phyloP scores from a whole-genome alignment of 2,113 vertebrate genomes.

The Genyomyrus donnyi region DNA sequence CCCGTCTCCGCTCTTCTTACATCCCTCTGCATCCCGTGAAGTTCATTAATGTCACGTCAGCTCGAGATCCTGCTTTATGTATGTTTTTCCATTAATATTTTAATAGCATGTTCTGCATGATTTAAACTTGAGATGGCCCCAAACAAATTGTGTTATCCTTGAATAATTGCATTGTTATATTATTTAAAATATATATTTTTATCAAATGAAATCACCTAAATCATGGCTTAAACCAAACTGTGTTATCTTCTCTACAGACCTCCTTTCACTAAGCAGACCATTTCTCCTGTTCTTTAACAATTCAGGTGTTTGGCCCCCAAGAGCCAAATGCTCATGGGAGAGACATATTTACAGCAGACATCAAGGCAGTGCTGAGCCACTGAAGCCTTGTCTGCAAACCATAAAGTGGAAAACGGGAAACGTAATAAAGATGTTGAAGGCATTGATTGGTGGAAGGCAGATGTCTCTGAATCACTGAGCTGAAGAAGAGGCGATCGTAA shows the following conservation, averaged over 20 bases:
- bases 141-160: conserved; percentile 24
- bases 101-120: conserved; percentile 28
- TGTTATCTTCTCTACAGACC: not conserved
- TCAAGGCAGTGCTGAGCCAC: not conserved
- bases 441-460: conserved; percentile 3
- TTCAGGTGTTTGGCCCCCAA: not conserved
- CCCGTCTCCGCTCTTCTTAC: not conserved
- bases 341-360: not conserved
- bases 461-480: not conserved
- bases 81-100: conserved; percentile 28
- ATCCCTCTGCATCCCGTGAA: not conserved
- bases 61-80: not conserved
- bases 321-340: not conserved
- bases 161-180: conserved; percentile 18
- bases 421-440: not conserved
- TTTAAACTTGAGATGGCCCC: conserved; percentile 21
- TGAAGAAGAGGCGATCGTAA: not conserved
- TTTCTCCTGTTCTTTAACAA: not conserved
- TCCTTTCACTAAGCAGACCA: not conserved
- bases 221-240: not conserved
- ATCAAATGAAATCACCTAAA: conserved; percentile 3
- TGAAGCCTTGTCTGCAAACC: not conserved
- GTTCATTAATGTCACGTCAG: conserved; percentile 16
- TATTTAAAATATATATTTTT: not conserved
- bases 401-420: not conserved